Conservation (phyloP, 2,113 vertebrate species). For the Hippocampus zosterae region DNA sequence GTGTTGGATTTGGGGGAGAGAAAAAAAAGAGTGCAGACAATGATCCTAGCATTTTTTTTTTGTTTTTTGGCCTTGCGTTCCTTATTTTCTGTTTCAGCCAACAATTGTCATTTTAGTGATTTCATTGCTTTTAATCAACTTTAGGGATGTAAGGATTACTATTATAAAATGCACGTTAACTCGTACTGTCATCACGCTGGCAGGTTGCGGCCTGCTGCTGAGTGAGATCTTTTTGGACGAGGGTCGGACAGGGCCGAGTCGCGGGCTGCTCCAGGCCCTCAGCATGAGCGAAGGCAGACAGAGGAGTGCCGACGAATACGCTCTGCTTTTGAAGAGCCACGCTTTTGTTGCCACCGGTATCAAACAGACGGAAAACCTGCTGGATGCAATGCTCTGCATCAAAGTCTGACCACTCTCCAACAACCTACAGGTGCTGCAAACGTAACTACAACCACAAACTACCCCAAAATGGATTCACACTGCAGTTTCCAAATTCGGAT, state of each 20-base stretch:
- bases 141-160: neutral
- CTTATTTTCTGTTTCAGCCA: too few relatives aligned
- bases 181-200: constrained; percentile 8
- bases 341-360: constrained; percentile 69
- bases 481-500: neutral
- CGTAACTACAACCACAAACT: neutral
- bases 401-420: constrained; percentile 54
- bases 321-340: constrained; percentile 71
- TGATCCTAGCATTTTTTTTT: too few relatives aligned
- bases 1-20: too few relatives aligned
- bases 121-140: neutral
- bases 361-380: constrained; percentile 72
- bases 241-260: constrained; percentile 64
- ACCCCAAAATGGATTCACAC: neutral
- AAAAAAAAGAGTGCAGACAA: too few relatives aligned
- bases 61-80: too few relatives aligned
- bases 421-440: neutral
- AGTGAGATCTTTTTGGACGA: constrained; percentile 82
- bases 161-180: constrained; percentile 11
- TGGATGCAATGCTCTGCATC: constrained; percentile 78
- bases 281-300: constrained; percentile 81
- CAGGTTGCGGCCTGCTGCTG: constrained; percentile 80
- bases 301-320: constrained; percentile 78
- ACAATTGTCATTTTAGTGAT: neutral
- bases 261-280: constrained; percentile 81